Conservation (phyloP, 92 coral and sea anemone species). For the Bergia sp. region DNA sequence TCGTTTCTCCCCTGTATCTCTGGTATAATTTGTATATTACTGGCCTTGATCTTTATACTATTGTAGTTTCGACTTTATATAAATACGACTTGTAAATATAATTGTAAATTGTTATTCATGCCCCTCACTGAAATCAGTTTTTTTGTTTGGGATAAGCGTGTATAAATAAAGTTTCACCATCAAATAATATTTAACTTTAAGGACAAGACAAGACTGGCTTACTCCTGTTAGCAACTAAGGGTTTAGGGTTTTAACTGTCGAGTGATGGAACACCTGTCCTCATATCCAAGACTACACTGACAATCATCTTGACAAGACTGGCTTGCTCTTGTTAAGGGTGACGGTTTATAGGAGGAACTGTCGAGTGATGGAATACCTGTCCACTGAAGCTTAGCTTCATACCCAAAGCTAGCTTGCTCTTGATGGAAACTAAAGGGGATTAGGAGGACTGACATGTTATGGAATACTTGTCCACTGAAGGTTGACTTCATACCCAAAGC, state of each 20-base stretch:
- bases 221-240: neutral
- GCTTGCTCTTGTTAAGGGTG: neutral
- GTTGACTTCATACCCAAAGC: conserved; percentile 9
- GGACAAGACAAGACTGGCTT: conserved; percentile 7
- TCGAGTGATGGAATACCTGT: conserved; percentile 24
- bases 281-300: conserved; percentile 3
- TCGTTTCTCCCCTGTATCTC: too few relatives aligned
- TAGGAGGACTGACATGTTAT: neutral
- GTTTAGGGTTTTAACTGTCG: neutral
- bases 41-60: too few relatives aligned
- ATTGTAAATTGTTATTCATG: too few relatives aligned
- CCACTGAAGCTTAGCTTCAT: conserved; percentile 12
- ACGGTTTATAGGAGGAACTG: neutral
- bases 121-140: too few relatives aligned
- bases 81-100: too few relatives aligned
- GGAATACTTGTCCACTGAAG: conserved; percentile 25
- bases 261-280: conserved; percentile 36
- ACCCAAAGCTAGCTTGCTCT: neutral
- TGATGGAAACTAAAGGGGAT: neutral
- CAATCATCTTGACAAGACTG: conserved; percentile 23
- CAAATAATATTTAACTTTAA: too few relatives aligned
- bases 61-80: too few relatives aligned
- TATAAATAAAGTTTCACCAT: too few relatives aligned
- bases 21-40: too few relatives aligned
- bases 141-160: too few relatives aligned